phyloP scores from a whole-genome alignment of 2,113 vertebrate genomes.

The Brachypodius melanocephalos region DNA sequence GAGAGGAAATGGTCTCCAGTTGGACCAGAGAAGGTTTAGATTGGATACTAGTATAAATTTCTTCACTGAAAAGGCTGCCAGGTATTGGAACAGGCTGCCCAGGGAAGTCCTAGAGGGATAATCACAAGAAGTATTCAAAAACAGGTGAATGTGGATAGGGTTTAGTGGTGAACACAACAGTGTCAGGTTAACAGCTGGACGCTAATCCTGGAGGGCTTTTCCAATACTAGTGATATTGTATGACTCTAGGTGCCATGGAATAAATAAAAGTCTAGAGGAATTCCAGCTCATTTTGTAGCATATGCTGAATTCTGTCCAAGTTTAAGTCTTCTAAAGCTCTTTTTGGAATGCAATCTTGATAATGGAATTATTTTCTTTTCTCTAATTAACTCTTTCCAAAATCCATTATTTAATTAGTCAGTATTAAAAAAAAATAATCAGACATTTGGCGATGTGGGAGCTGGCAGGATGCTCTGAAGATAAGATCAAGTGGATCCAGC shows the following conservation, averaged over 20 bases:
- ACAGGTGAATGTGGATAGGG: not conserved
- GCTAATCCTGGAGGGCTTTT: not conserved
- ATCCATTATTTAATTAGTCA: conserved; percentile 38
- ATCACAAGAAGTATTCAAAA: not conserved
- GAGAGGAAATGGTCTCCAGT: not conserved
- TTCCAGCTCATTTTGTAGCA: not conserved
- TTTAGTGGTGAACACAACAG: not conserved
- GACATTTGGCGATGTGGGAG: not conserved
- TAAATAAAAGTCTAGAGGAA: not conserved
- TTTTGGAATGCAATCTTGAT: not conserved
- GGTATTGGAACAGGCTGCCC: not conserved
- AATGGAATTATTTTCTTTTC: conserved; percentile 12
- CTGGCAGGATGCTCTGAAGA: not conserved
- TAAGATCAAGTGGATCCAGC: conserved; percentile 29
- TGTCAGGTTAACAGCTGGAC: not conserved
- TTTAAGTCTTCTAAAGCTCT: not conserved
- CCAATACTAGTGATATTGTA: not conserved
- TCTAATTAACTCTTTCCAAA: conserved; percentile 12
- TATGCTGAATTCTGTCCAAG: not conserved
- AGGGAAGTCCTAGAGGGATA: not conserved
- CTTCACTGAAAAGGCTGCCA: not conserved
- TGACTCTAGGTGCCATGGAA: not conserved
- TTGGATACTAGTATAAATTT: not conserved
- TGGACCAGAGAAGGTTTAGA: not conserved
- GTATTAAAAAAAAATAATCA: conserved; percentile 26